Conservation (phyloP, 2,797 vertebrate genomes). For the Cuculus canorus region DNA sequence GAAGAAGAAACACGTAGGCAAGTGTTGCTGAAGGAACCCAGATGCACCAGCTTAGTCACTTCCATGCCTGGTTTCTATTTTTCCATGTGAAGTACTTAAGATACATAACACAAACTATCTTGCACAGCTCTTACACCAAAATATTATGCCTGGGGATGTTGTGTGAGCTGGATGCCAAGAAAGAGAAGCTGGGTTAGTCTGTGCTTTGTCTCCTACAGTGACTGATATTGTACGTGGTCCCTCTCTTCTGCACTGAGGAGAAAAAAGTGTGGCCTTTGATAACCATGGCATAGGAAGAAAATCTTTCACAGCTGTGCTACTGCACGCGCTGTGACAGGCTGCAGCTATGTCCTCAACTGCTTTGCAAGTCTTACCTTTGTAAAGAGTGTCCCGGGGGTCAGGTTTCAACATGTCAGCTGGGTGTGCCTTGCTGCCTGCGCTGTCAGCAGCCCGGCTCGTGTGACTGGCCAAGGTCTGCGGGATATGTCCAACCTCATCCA, state of each 20-base stretch:
- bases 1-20: background rate
- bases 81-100: background rate
- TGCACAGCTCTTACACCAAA: background rate
- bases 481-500: slow-evolving; percentile 87
- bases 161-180: background rate
- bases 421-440: slow-evolving; percentile 4
- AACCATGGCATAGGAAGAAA: accelerated
- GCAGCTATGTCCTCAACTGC: background rate
- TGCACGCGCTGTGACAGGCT: background rate
- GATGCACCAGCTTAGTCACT: background rate
- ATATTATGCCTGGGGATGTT: background rate
- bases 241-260: background rate
- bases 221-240: background rate
- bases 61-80: background rate
- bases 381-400: slow-evolving; percentile 87
- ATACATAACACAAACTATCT: background rate
- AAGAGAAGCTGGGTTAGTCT: background rate
- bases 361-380: slow-evolving; percentile 76
- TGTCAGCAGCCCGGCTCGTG: background rate
- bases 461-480: slow-evolving; percentile 88
- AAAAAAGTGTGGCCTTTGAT: background rate
- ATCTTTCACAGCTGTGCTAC: background rate
- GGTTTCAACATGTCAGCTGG: slow-evolving; percentile 86
- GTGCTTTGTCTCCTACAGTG: background rate
- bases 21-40: background rate